phyloP scores from a whole-genome alignment of 2,113 vertebrate genomes.

The Tylochromis polylepis region DNA sequence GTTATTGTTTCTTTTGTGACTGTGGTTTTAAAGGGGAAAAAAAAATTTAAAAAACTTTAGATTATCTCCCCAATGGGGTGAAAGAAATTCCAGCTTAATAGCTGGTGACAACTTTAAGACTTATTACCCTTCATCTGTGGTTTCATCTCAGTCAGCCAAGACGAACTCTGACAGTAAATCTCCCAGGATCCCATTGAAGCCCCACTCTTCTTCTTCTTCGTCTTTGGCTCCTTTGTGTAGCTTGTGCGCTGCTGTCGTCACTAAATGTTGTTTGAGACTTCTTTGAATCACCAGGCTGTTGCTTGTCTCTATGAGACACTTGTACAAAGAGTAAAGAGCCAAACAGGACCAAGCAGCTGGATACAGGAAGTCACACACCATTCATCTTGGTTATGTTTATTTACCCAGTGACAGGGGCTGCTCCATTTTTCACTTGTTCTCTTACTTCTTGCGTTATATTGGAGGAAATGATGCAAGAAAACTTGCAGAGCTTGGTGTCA shows the following conservation, averaged over 20 bases:
- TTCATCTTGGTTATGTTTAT: slow-evolving; percentile 28
- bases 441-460: background rate
- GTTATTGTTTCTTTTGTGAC: slow-evolving; percentile 11
- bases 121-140: background rate
- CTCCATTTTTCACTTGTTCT: background rate
- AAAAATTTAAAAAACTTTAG: fast-evolving
- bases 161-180: slow-evolving; percentile 16
- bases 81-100: background rate
- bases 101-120: slow-evolving; percentile 34
- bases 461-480: slow-evolving; percentile 3
- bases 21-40: background rate
- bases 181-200: background rate
- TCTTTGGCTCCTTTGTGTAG: background rate
- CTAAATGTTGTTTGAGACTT: background rate
- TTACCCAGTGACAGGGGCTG: background rate
- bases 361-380: slow-evolving; percentile 17
- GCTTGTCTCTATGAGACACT: slow-evolving; percentile 24
- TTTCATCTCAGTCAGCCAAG: slow-evolving; percentile 14
- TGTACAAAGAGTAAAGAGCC: background rate
- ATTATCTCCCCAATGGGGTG: background rate
- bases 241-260: background rate
- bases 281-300: background rate
- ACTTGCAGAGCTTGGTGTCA: background rate
- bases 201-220: background rate
- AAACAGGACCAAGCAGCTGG: slow-evolving; percentile 15